Conservation (phyloP, 2,888 invertebrate species). For the Chrysotoxum bicinctum region DNA sequence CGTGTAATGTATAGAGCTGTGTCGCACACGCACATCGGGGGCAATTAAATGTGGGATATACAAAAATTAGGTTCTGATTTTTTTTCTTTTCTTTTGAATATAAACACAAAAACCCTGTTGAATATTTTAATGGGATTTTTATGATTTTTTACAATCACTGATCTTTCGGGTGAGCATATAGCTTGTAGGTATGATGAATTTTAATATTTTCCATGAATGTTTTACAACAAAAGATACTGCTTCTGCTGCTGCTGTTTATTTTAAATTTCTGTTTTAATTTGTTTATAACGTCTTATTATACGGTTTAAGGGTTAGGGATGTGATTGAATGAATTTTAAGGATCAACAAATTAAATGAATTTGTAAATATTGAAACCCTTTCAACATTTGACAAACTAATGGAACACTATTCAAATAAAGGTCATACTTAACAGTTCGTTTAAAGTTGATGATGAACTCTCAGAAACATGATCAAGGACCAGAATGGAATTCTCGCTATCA, state of each 20-base stretch:
- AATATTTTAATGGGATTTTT: constrained; percentile 68
- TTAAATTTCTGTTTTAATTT: neutral
- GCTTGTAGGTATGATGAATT: constrained; percentile 58
- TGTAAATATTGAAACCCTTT: neutral
- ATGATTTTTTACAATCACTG: constrained; percentile 64
- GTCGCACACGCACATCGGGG: constrained; percentile 64
- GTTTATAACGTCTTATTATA: constrained; percentile 1
- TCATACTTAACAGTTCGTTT: too few species aligned
- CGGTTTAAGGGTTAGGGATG: neutral
- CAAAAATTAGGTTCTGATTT: constrained; percentile 9
- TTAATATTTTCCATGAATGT: constrained; percentile 56
- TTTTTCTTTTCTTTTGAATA: constrained; percentile 13
- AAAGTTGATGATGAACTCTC: too few species aligned
- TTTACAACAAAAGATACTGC: neutral
- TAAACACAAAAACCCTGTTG: constrained; percentile 47
- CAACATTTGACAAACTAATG: neutral
- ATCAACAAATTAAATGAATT: neutral
- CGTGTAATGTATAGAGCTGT: neutral
- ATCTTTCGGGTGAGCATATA: neutral
- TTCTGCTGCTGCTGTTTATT: neutral
- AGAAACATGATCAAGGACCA: too few species aligned
- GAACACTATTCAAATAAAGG: too few species aligned
- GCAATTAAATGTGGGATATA: constrained; percentile 66
- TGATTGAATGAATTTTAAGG: neutral
- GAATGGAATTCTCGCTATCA: neutral